Base-by-base conservation (phyloP, 2,888 invertebrate genomes). In the Choreutis nemorana region DNA sequence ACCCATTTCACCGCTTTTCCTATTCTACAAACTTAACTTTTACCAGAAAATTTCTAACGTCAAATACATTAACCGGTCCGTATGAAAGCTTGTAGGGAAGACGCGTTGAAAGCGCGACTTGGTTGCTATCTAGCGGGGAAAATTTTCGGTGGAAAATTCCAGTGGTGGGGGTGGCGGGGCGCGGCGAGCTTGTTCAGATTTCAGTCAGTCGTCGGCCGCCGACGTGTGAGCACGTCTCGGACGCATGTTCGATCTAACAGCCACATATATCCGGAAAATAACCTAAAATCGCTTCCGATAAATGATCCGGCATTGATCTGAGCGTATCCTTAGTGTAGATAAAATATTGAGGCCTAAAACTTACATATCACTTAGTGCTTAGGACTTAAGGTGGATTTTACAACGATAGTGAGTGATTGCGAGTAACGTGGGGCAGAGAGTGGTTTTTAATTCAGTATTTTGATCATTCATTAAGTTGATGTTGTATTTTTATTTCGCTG, bases 191-290 rank as follows among this genome's bases (percentile, higher is more conserved):
- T 44, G 29, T 27, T 28, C 12, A 14, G 22, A 4, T 10, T 10
- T 1, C 40, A 51, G 48, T 29, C 63, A 71, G 71, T 71, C 66
- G 71, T 60, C 68, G 68, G 68, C 66, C 59, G 66, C 62, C 60
- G 62, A 50, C 51, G 55, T 51, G 50, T n/a, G n/a, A n/a, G n/a
- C n/a, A n/a, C n/a, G n/a, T n/a, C 49, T 45, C 30, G 38, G 34
- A 26, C 34, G 35, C 33, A 45, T 51, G 41, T 46, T 44, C 43
- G 45, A 41, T 46, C 42, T 34, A 7, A 9, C 18, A 23, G 9
- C 28, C 28, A 33, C 8, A 26, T 18, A 23, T 14, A 9, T 9
- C 9, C 26, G 8, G 23, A 7, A 26, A 20, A 7, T 11, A n/a
- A 23, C 13, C 6, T 10, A 3, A 14, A 15, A 23, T 16, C 14